Evolutionary conservation across 1,140 invertebrate species (phyloP).

Genomic region (Yoshiicerus persimilis): DNA sequence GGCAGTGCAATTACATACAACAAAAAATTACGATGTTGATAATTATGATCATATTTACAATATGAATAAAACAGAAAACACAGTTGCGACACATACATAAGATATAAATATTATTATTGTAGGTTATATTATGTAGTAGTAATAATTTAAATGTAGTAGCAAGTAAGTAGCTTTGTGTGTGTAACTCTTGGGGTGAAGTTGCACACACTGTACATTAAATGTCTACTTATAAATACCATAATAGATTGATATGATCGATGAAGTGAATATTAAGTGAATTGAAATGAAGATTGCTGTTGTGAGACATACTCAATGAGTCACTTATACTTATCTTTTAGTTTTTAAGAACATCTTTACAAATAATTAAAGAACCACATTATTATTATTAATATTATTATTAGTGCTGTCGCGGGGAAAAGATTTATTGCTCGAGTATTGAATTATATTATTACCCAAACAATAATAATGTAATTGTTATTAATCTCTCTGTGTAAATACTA

Average conservation of each 20-base stretch:
- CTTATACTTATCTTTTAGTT: slow-evolving; percentile 18
- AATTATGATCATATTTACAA: not conserved
- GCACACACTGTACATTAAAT: not conserved
- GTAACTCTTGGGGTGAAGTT: slow-evolving; percentile 3
- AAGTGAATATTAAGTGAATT: not conserved
- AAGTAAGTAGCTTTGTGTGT: not conserved
- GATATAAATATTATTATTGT: not conserved
- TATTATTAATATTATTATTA: not conserved
- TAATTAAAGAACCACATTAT: not conserved
- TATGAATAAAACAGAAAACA: not conserved
- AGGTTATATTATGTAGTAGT: not conserved
- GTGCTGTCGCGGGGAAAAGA: not conserved
- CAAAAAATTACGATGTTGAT: not conserved
- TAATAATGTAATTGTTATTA: slow-evolving; percentile 22
- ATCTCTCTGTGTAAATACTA: slow-evolving; percentile 14
- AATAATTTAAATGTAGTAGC: not conserved
- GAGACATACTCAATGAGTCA: slow-evolving; percentile 22
- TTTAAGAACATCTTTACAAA: slow-evolving; percentile 8
- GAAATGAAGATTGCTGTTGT: slow-evolving; percentile 1
- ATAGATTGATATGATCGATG: not conserved
- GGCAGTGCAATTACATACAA: not conserved
- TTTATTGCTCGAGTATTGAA: slow-evolving; percentile 14
- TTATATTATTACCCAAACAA: not conserved
- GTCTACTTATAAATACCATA: not conserved
- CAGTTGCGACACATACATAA: not conserved